Evolutionary conservation across 2,888 invertebrate genomes (phyloP), one percentile per base, ranked within the genome.

Genomic region (Stenurella melanura): DNA sequence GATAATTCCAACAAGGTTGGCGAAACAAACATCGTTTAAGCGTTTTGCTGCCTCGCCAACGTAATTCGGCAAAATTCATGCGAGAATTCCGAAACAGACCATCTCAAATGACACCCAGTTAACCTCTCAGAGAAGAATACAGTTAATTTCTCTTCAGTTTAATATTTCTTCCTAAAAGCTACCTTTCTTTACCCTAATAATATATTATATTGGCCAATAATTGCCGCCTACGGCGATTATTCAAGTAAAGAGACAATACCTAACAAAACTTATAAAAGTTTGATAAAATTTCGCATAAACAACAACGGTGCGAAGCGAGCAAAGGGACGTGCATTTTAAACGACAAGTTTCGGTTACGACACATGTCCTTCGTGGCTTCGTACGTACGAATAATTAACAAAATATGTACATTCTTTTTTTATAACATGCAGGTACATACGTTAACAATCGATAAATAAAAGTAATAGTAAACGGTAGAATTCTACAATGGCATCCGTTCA

Each of bases 371-470:
- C 3, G 63, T n/a, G 0, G 34, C 54, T 66, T 61, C 73, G 75
- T 67, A 26, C 50, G 54, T 64, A 64, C 67, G 75, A 70, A 78
- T 69, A 76, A 34, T 72, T 76, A 81, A 82, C 80, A 81, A 78
- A 83, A 80, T 81, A 81, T 83, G 72, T 82, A 83, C 81, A 81
- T 73, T 30, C 4, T 60, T 42, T 61, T 68, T 63, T 63, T 19
- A 67, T 64, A 73, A 79, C 68, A 78, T 50, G 67, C 80, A 80
- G 80, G 80, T 80, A 80, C 79, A 72, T 78, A 69, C 57, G 69
- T 74, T 73, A 57, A 42, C 7, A 56, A 68, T 61, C 50, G 73
- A 68, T 38, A 70, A 75, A 64, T n/a, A 21, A 18, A 17, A 17
- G 7, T 6, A 17, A 38, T 34, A 61, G 61, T 17, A 19, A 73